These are phyloP conservation scores for Ruditapes philippinarum DNA, from an alignment of 1,140 invertebrate species.

Conservation along the genomic window DNA sequence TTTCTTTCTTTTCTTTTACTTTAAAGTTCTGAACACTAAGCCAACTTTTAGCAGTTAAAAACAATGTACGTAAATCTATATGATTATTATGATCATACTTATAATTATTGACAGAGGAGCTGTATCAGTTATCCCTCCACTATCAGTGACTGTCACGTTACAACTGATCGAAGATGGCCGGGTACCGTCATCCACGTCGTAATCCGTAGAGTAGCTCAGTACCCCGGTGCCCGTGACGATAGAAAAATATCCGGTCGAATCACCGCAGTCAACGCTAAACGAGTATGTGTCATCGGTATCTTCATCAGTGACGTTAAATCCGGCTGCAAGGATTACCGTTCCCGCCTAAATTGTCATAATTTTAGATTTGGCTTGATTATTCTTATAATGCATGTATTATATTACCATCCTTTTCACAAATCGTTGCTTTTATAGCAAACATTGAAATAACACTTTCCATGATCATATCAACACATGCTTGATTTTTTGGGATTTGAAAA, in stretches of 20 bases:
- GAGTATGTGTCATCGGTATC: constrained; percentile 61
- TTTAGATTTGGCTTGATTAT: no score
- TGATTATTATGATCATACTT: constrained; percentile 29
- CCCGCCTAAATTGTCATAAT: constrained; percentile 64
- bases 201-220: constrained; percentile 38
- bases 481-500: no score
- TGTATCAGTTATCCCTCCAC: constrained; percentile 49
- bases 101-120: constrained; percentile 54
- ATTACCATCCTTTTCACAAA: no score
- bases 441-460: no score
- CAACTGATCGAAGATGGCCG: constrained; percentile 41
- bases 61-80: no score
- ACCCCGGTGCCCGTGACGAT: constrained; percentile 43
- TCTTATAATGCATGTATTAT: no score
- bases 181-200: constrained; percentile 55
- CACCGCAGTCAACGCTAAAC: constrained; percentile 53
- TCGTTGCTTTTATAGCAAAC: no score
- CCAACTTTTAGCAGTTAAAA: no score
- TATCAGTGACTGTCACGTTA: constrained; percentile 59
- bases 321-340: constrained; percentile 44
- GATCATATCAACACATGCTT: no score
- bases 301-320: constrained; percentile 46
- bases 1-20: no score
- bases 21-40: no score
- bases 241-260: constrained; percentile 45